Conservation (phyloP, 2,888 invertebrate genomes). For the Acleris cristana region DNA sequence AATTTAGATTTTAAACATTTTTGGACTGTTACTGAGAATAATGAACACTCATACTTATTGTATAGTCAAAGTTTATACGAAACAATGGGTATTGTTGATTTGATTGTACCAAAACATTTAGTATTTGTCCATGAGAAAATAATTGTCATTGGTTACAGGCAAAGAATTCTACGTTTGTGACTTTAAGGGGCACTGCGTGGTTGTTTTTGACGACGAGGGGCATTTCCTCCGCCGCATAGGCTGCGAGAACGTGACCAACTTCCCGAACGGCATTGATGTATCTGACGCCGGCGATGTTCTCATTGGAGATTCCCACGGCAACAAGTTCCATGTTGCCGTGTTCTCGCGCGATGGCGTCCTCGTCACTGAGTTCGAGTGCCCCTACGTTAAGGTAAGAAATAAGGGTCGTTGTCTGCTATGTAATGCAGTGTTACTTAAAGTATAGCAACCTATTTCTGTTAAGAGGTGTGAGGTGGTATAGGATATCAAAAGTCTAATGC, state of each 20-base stretch:
- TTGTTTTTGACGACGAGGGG: constrained; percentile 97
- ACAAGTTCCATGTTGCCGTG: constrained; percentile 98
- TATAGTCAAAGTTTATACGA: neutral
- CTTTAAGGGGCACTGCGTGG: constrained; percentile 98
- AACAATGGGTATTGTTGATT: constrained; percentile 14
- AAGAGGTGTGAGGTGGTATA: no score
- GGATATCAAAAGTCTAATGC: no score
- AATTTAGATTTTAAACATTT: no score
- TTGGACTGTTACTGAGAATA: no score
- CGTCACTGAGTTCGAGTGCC: constrained; percentile 97
- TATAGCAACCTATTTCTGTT: no score
- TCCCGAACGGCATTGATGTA: constrained; percentile 98
- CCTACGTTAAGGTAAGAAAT: constrained; percentile 93
- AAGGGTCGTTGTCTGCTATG: neutral
- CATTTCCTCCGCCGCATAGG: constrained; percentile 96
- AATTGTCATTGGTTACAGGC: constrained; percentile 78
- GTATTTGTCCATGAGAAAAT: constrained; percentile 2
- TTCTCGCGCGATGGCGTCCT: constrained; percentile 94
- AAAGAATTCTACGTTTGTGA: constrained; percentile 98
- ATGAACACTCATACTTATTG: neutral
- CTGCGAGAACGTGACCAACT: constrained; percentile 97
- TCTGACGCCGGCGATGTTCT: constrained; percentile 98
- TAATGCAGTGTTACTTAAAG: no score
- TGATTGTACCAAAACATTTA: constrained; percentile 4
- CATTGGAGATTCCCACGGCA: constrained; percentile 98